A percentile compares a stretch with the other conserved stretches of the same genome.
phyloP scores from a whole-genome alignment of 2,888 invertebrate genomes.

The Frankliniella intonsa region DNA sequence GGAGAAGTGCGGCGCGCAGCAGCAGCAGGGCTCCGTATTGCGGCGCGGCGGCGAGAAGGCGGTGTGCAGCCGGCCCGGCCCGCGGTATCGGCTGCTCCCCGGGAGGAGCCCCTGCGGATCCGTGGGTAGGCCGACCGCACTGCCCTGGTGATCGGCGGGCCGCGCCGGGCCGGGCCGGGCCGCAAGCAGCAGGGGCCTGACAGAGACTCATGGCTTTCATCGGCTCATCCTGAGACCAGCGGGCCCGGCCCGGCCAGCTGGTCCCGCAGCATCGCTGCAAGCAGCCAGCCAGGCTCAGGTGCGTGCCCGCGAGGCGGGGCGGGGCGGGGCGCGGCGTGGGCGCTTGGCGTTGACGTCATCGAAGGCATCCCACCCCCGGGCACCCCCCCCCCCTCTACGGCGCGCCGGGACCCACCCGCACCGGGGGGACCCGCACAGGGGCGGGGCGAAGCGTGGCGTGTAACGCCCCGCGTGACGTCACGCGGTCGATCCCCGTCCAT shows the following conservation, averaged over 20 bases:
- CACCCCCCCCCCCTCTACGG: neutral
- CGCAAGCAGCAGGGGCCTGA: neutral
- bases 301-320: neutral
- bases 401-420: neutral
- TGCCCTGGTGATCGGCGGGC: too few species aligned
- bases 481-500: slow-evolving; percentile 23
- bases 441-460: slow-evolving; percentile 10
- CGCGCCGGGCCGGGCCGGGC: neutral
- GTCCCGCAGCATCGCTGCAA: neutral
- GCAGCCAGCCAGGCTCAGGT: neutral
- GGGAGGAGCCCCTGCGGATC: neutral
- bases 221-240: neutral
- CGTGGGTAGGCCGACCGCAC: neutral
- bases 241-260: neutral
- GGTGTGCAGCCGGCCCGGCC: too few species aligned
- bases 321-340: neutral
- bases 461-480: slow-evolving; percentile 20
- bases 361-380: neutral
- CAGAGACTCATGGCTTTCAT: neutral
- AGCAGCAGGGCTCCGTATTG: too few species aligned
- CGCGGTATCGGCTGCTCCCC: neutral
- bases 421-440: neutral
- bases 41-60: too few species aligned
- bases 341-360: neutral
- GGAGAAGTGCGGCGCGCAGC: too few species aligned